Evolutionary conservation across 1,140 invertebrate genomes (phyloP), one percentile per base, ranked within the genome.

Genomic region (Adoxophyes honmai): DNA sequence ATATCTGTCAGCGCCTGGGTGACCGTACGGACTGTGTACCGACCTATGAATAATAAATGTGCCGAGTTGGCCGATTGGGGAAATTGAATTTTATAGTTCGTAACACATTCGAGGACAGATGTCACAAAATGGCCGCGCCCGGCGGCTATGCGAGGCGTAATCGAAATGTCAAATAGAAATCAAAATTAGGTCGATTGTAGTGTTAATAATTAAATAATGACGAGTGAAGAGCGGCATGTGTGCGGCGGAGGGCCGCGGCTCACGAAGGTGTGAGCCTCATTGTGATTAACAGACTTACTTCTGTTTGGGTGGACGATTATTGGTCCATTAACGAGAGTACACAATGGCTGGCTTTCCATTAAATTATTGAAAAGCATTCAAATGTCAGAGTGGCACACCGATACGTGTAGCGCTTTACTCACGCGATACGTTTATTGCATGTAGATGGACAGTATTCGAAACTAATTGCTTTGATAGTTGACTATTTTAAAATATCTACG

Each of bases 21-120:
- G 69, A 77, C 72, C 75, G 81, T 68, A 78, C 82, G 75, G 69
- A 77, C 73, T 77, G 80, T 68, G 79, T 84, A 78, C 73, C 75
- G 76, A 73, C 76, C 83, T 86, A 86, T 88, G 86, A 88, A 88
- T 88, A 88, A 86, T 86, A 86, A 88, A 88, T 87, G 84, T 78
- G 77, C 63, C 80, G 78, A 72, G 79, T 74, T 80, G 63, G 78
- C 83, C 83, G 86, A 87, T 88, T 86, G 86, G 82, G 86, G 82
- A 88, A 88, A 88, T 88, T 88, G 86, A 88, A 88, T 88, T 88
- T 88, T 88, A 87, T 88, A 88, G 81, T 83, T 86, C 66, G 76
- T 76, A 85, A 86, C 86, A 87, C 83, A 85, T 80, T 76, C 66
- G 75, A 81, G 79, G 82, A 88, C 86, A 88, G 83, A 87, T 88